Evolutionary conservation across 2,888 invertebrate genomes (phyloP), one percentile per base, ranked within the genome.

Genomic region (Iselma pallidipennis): DNA sequence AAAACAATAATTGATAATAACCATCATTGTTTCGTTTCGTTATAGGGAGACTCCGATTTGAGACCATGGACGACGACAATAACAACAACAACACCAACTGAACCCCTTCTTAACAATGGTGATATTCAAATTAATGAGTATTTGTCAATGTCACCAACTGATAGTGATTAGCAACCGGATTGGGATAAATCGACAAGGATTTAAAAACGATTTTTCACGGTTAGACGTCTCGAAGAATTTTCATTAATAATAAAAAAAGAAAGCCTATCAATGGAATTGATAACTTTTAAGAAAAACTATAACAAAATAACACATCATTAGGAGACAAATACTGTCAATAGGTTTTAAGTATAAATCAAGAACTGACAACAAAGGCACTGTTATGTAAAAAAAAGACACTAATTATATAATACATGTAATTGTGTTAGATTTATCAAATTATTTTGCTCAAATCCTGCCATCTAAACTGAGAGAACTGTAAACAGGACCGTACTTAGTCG

Each of bases 1-100:
- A n/a, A n/a, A n/a, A n/a, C n/a, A n/a, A n/a, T n/a, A n/a, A n/a
- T n/a, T n/a, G n/a, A n/a, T n/a, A n/a, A n/a, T n/a, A n/a, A n/a
- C n/a, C n/a, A n/a, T n/a, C n/a, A n/a, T n/a, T n/a, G n/a, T n/a
- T 6, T 23, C 4, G 31, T 31, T 16, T 37, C 52, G 28, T 76
- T 79, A 31, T 76, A 83, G 83, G 83, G 83, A 83, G 80, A 83
- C 83, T 74, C 83, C 82, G 80, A 83, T 83, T 76, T 83, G 83
- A 81, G 77, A 70, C 76, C 77, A 26, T 80, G 81, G 80, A 74
- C 74, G 67, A 80, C 81, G 63, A n/a, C n/a, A 80, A 81, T 67
- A 74, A n/a, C n/a, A n/a, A n/a, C n/a, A n/a, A n/a, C n/a, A n/a
- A n/a, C n/a, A n/a, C n/a, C 74, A 55, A 45, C 6, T 23, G 45